Conservation (phyloP, 2,113 vertebrate genomes). For the Halichoeres trimaculatus region DNA sequence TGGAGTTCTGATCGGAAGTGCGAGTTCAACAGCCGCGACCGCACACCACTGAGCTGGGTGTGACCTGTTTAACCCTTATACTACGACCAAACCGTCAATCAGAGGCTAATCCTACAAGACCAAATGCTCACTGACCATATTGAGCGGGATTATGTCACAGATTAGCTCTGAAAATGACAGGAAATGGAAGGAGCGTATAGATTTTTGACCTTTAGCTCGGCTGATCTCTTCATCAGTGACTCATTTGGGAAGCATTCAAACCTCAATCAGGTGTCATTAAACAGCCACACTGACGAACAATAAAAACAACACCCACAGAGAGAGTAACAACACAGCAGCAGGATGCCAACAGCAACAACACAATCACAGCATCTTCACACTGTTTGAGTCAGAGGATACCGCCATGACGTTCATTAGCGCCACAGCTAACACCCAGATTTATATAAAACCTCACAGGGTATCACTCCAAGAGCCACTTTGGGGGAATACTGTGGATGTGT, state of each 20-base stretch:
- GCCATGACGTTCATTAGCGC: neutral
- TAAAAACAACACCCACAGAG: slow-evolving; percentile 41
- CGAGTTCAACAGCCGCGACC: slow-evolving; percentile 24
- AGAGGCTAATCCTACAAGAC: slow-evolving; percentile 40
- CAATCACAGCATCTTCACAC: neutral
- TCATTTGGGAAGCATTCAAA: neutral
- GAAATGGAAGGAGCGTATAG: neutral
- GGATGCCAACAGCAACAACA: neutral
- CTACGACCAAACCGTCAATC: slow-evolving; percentile 24
- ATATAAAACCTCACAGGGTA: neutral
- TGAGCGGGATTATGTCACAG: slow-evolving; percentile 22
- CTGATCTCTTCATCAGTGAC: neutral
- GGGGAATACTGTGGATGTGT: neutral
- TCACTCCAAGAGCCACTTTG: neutral
- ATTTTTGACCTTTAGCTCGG: neutral
- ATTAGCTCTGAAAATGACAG: neutral
- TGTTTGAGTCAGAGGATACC: neutral
- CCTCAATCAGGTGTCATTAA: neutral
- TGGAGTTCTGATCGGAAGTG: slow-evolving; percentile 33
- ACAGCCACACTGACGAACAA: neutral
- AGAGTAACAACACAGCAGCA: neutral
- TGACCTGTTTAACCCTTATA: slow-evolving; percentile 46
- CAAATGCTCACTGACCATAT: slow-evolving; percentile 17
- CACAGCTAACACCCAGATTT: neutral
- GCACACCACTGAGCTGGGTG: slow-evolving; percentile 36